A percentile compares a stretch with the other conserved stretches of the same genome.
Evolutionary conservation across 2,888 invertebrate genomes (phyloP).

Genomic region (Troides helena): DNA sequence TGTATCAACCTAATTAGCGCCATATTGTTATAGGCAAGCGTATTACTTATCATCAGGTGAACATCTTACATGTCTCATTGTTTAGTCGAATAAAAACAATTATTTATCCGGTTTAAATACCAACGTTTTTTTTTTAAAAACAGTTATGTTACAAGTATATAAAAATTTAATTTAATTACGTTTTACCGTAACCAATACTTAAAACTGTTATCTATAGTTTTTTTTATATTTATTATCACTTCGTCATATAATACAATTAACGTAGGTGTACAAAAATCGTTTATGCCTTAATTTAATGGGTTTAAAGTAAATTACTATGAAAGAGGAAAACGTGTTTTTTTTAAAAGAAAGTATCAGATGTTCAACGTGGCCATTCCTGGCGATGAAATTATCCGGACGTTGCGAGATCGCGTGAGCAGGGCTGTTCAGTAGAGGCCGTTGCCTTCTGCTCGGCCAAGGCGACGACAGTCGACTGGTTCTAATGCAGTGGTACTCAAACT

Average conservation of each 20-base stretch:
- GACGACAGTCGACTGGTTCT: conserved; percentile 1
- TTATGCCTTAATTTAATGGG: neutral
- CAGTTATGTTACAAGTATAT: too few species aligned
- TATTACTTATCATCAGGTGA: too few species aligned
- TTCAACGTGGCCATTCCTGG: neutral
- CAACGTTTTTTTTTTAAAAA: too few species aligned
- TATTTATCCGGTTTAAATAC: too few species aligned
- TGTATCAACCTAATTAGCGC: too few species aligned
- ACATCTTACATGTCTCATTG: too few species aligned
- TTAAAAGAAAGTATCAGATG: neutral
- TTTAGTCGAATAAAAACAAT: too few species aligned
- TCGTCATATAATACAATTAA: neutral
- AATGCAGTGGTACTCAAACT: neutral
- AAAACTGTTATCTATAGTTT: too few species aligned
- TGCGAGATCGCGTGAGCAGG: neutral
- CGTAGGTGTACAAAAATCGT: neutral
- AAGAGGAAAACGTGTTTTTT: neutral
- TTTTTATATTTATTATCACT: too few species aligned
- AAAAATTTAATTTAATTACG: too few species aligned
- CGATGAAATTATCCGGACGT: neutral
- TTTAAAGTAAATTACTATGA: neutral
- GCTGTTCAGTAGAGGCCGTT: conserved; percentile 15
- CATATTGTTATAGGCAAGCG: too few species aligned
- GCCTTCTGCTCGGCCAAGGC: conserved; percentile 25
- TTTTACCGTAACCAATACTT: too few species aligned